Evolutionary conservation across 2,797 vertebrate genomes (phyloP), one percentile per base, ranked within the genome.

Genomic region (Channallabes apus): DNA sequence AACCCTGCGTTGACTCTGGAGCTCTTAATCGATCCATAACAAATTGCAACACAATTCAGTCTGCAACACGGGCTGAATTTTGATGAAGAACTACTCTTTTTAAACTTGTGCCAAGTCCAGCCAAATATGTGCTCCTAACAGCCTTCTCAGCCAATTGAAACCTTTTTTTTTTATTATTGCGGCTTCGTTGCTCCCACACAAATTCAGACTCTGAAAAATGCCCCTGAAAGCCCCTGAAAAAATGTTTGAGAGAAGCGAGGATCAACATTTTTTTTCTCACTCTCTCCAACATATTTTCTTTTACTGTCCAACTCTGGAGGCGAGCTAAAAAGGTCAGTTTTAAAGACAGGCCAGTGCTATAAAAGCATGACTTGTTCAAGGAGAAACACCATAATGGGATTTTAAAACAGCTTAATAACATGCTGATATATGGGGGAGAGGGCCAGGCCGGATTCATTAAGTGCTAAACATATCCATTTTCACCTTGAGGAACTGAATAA

Each of bases 331-430:
- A 95, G 95, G 94, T 96, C 94, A 95, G 91, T 92, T 95, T 96
- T 96, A 95, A 95, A 95, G 95, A 95, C 94, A 93, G 93, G 93
- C 92, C 94, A 94, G 92, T 91, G 92, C 92, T 93, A 96, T 96
- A 95, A 96, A 96, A 94, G 93, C 93, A 91, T 94, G 95, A 93
- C 94, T 94, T 93, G 94, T 95, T 96, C 95, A 96, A 96, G 95
- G 95, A 95, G 95, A 96, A 95, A 95, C 94, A 94, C 93, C 92
- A 95, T 96, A 95, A 96, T 96, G 94, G 94, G 94, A 95, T 96
- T 95, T 96, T 95, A 96, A 96, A 96, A 95, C 88, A 94, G 95
- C 95, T 95, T 96, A 96, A 96, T 96, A 96, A 95, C 94, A 95
- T 95, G 94, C 94, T 96, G 95, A 96, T 95, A 95, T 96, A 96